Evolutionary conservation across 2,888 invertebrate genomes (phyloP).

Genomic region (Drosophila vallismaia): DNA sequence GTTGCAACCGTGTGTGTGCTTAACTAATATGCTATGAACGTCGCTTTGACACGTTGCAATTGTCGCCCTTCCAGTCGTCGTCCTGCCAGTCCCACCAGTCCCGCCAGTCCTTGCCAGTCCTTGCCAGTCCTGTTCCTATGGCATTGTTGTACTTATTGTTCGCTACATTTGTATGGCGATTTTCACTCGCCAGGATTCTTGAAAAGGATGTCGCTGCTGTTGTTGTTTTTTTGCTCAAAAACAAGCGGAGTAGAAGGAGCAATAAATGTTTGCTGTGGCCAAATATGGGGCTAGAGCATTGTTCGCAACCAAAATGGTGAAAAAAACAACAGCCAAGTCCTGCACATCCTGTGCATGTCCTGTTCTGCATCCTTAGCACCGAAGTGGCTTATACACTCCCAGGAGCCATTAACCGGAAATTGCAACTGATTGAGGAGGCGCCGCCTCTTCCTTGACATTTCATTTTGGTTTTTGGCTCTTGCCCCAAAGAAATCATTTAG

Average conservation of each 20-base stretch:
- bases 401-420: conserved; percentile 21
- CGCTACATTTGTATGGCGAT: conserved; percentile 47
- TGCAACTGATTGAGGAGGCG: conserved; percentile 3
- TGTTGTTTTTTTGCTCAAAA: background rate
- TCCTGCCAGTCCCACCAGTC: conserved; percentile 6
- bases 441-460: background rate
- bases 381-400: conserved; percentile 28
- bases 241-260: conserved; percentile 9
- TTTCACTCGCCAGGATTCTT: conserved; percentile 11
- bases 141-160: conserved; percentile 37
- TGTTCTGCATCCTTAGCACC: conserved; percentile 7
- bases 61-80: conserved; percentile 27
- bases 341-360: conserved; percentile 9
- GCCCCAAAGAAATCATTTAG: background rate
- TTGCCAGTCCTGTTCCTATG: background rate
- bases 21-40: conserved; percentile 59
- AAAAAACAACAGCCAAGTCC: conserved; percentile 16
- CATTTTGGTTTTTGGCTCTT: background rate
- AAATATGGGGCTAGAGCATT: conserved; percentile 37
- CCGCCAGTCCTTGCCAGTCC: conserved; percentile 7
- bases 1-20: conserved; percentile 38
- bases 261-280: conserved; percentile 41
- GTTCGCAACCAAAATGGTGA: conserved; percentile 20
- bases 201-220: background rate
- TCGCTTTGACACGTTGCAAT: conserved; percentile 64